Base-by-base conservation (phyloP, 2,113 vertebrate species). In the Thryonomys swinderianus region DNA sequence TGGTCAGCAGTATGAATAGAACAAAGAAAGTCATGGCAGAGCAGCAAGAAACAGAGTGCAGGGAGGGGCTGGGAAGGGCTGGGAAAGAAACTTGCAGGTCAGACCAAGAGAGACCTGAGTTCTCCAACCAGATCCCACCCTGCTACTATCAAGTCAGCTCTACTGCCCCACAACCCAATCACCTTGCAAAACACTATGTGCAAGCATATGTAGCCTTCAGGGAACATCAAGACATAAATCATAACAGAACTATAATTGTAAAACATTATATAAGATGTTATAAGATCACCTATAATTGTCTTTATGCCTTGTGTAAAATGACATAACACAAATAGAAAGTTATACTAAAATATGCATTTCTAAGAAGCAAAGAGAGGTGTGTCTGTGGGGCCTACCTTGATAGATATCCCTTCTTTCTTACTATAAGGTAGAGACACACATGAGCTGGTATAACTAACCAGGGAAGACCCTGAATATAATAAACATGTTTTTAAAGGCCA, bases 281-380 rank as follows among this genome's bases (percentile, higher is more conserved):
- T 51, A 90, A 79, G 45, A 84, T 71, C 34, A 90, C 20, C 27
- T 85, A 5, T 23, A 94, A 86, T 87, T 55, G 86, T 40, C 23
- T 89, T 87, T 74, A 71, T 71, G 85, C 23, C 82, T 40, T 21
- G 32, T 55, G 45, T 20, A 95, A 89, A 93, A 91, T 76, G 42
- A 79, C 30, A 92, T 25, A 40, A 18, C 37, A 80, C 57, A 74
- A 95, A 84, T 3, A 80, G 59, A 71, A 95, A 92, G 91, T 18
- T 5, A 21, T n/a, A 96, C 69, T 84, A 55, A 87, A 94, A 85
- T 81, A 59, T 18, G 59, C 16, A 91, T 93, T 86, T 89, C 89
- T 94, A 83, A 48, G 37, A 95, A 95, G n/a, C 66, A 6, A 45
- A n/a, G 57, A 32, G 59, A 91, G 25, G 34, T 64, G 53, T 66